Percentiles rank a stretch among this genome's conserved stretches.
Conservation (phyloP, 2,113 vertebrate genomes). For the Marmota monax region DNA sequence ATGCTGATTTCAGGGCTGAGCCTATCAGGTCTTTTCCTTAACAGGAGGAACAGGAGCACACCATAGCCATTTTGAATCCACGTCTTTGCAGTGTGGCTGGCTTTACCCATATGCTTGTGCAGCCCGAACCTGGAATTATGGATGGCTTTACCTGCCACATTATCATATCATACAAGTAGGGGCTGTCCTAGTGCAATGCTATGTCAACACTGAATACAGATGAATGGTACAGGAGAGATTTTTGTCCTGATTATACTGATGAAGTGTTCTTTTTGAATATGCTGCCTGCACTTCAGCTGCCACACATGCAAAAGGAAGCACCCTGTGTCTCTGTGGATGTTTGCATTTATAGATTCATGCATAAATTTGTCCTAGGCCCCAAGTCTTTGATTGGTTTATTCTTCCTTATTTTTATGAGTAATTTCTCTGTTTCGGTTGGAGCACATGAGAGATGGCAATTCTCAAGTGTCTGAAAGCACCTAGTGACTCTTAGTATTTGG, state of each 20-base stretch:
- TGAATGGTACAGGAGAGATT: not conserved
- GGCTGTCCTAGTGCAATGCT: not conserved
- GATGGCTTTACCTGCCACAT: not conserved
- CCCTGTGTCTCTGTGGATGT: not conserved
- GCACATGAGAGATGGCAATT: not conserved
- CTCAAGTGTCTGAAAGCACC: not conserved
- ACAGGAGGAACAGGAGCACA: not conserved
- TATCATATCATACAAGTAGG: not conserved
- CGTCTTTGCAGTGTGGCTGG: not conserved
- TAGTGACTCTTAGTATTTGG: not conserved
- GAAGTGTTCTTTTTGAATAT: not conserved
- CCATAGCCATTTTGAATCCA: not conserved
- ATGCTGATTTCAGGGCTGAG: not conserved
- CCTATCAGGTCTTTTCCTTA: not conserved
- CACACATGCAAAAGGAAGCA: not conserved
- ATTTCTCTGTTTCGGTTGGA: conserved; percentile 30
- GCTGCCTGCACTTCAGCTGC: conserved; percentile 25
- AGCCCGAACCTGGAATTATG: not conserved
- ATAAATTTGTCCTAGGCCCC: not conserved
- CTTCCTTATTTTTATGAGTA: conserved; percentile 17
- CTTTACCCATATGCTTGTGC: not conserved
- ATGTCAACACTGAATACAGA: not conserved
- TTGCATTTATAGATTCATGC: not conserved
- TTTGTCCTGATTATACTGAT: not conserved
- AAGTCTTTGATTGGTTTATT: not conserved